phyloP scores from a whole-genome alignment of 2,797 vertebrate species.

The Rhinogobio ventralis region DNA sequence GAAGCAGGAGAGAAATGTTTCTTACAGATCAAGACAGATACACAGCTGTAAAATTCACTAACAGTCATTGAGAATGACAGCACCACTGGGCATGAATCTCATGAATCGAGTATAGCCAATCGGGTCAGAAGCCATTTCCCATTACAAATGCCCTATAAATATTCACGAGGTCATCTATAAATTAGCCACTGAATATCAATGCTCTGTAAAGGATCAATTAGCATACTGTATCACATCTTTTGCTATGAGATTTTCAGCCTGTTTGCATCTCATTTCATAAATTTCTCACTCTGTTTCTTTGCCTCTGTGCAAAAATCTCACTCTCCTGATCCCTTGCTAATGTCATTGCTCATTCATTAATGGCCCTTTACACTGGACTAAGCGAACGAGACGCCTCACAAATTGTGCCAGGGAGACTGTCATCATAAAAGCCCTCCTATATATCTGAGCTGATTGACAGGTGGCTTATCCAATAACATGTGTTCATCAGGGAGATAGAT shows the following conservation, averaged over 20 bases:
- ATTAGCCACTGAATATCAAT: conserved; percentile 74
- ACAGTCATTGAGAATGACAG: conserved; percentile 15
- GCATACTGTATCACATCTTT: conserved; percentile 67
- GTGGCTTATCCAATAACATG: conserved; percentile 15
- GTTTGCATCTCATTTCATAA: conserved; percentile 35
- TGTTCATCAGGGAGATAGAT: not conserved
- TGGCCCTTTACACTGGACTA: conserved; percentile 29
- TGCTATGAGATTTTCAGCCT: conserved; percentile 61
- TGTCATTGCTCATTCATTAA: conserved; percentile 53
- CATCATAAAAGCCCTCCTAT: not conserved
- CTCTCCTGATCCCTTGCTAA: conserved; percentile 44
- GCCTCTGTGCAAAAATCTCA: conserved; percentile 7
- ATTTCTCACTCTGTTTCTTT: conserved; percentile 9
- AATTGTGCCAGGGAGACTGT: conserved; percentile 33
- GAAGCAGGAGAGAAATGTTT: not conserved
- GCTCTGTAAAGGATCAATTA: conserved; percentile 78
- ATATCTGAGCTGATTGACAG: not conserved
- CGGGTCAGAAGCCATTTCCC: conserved; percentile 65
- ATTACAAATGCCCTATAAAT: conserved; percentile 77
- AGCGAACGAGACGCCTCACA: conserved; percentile 23
- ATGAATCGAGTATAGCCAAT: conserved; percentile 13
- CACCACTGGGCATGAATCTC: conserved; percentile 22
- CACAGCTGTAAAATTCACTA: conserved; percentile 17
- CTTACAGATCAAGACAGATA: conserved; percentile 13
- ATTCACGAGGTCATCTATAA: conserved; percentile 73